Percentiles rank a stretch among this genome's conserved stretches.
These are phyloP conservation scores for Pseudocheirus occidentalis DNA, from an alignment of 2,797 vertebrate species.

Conservation along the genomic window DNA sequence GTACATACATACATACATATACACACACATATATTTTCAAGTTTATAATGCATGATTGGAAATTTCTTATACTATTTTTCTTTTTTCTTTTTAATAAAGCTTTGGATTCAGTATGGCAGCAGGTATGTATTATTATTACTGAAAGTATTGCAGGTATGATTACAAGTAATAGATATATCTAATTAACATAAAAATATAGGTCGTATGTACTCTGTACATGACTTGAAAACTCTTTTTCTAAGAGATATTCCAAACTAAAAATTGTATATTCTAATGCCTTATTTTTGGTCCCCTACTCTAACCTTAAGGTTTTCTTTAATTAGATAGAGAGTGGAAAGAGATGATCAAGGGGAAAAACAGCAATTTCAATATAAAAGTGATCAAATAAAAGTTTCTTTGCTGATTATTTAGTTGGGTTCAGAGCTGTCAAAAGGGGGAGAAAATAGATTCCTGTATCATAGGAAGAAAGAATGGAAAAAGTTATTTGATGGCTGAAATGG, in stretches of 20 bases:
- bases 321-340: not conserved
- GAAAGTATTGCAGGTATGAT: slow-evolving; percentile 4
- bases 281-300: not conserved
- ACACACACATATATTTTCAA: slow-evolving; percentile 35
- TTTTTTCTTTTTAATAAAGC: slow-evolving; percentile 56
- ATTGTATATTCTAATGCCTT: not conserved
- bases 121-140: slow-evolving; percentile 44
- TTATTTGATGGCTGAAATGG: not conserved
- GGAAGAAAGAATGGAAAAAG: not conserved
- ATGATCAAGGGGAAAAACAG: not conserved
- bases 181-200: not conserved
- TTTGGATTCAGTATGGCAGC: slow-evolving; percentile 52
- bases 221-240: not conserved
- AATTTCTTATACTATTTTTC: slow-evolving; percentile 42
- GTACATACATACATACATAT: not conserved
- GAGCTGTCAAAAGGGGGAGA: slow-evolving; percentile 7
- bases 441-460: not conserved
- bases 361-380: slow-evolving; percentile 33
- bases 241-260: not conserved
- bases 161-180: slow-evolving; percentile 11
- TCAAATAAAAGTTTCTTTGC: slow-evolving; percentile 27
- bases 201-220: not conserved
- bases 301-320: slow-evolving; percentile 4
- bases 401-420: slow-evolving; percentile 6
- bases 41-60: slow-evolving; percentile 19